Conservation (phyloP, 2,888 invertebrate genomes). For the Anorthoa munda region DNA sequence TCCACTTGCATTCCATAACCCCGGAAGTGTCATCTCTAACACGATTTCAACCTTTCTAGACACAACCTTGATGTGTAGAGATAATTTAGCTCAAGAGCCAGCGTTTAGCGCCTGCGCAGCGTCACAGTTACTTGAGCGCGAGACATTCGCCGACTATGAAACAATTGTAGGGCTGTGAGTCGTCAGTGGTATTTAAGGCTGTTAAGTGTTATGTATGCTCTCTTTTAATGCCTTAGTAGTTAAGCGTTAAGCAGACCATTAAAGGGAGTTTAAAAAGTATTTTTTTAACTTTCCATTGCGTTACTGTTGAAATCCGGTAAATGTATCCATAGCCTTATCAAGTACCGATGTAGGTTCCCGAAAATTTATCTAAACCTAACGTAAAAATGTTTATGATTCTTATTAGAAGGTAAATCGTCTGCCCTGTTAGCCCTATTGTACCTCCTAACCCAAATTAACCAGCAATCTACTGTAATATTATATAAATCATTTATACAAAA, state of each 20-base stretch:
- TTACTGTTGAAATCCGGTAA: too few species aligned
- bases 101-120: slow-evolving; percentile 29
- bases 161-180: slow-evolving; percentile 46
- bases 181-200: not conserved
- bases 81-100: slow-evolving; percentile 48
- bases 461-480: too few species aligned
- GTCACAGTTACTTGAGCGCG: slow-evolving; percentile 43
- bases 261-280: too few species aligned
- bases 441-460: too few species aligned
- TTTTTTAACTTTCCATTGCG: too few species aligned
- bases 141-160: slow-evolving; percentile 12
- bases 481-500: too few species aligned
- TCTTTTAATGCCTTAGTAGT: not conserved
- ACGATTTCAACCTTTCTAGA: slow-evolving; percentile 71
- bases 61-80: slow-evolving; percentile 58
- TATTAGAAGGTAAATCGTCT: too few species aligned
- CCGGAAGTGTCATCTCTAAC: slow-evolving; percentile 32
- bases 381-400: too few species aligned
- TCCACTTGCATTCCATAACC: not conserved
- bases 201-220: not conserved
- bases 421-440: too few species aligned
- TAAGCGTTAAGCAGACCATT: not conserved
- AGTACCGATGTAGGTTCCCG: too few species aligned
- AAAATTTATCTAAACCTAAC: too few species aligned
- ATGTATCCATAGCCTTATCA: too few species aligned